A percentile compares a stretch with the other conserved stretches of the same genome.
phyloP scores from a whole-genome alignment of 2,888 invertebrate genomes.

The Yponomeuta cagnagella region DNA sequence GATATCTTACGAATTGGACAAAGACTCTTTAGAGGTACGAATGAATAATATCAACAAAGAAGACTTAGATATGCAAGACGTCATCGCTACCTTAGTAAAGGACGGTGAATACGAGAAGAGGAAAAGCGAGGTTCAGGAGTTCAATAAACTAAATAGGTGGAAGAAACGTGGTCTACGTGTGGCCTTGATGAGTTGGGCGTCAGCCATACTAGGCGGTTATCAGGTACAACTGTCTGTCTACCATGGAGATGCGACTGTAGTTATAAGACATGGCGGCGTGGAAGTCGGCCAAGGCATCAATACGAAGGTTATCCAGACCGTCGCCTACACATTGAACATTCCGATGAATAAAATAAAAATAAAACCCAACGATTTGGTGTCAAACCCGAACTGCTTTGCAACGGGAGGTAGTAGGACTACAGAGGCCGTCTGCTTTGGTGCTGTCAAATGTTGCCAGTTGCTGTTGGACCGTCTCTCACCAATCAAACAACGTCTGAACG shows the following conservation, averaged over 20 bases:
- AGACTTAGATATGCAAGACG: conserved; percentile 47
- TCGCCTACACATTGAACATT: conserved; percentile 80
- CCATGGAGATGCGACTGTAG: conserved; percentile 82
- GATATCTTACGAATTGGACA: conserved; percentile 70
- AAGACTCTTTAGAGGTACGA: conserved; percentile 77
- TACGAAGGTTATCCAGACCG: conserved; percentile 80
- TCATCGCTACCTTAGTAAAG: conserved; percentile 67
- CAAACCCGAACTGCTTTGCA: conserved; percentile 77
- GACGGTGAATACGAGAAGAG: conserved; percentile 63
- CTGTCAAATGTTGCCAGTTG: conserved; percentile 52
- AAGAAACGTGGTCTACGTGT: conserved; percentile 84
- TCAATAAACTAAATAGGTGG: conserved; percentile 83
- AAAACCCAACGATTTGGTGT: conserved; percentile 77
- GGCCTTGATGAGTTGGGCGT: conserved; percentile 81
- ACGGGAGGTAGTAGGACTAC: conserved; percentile 79
- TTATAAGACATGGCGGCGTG: conserved; percentile 81
- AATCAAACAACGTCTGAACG: conserved; percentile 34
- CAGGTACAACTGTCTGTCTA: conserved; percentile 80
- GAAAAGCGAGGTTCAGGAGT: conserved; percentile 58
- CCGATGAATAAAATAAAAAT: conserved; percentile 79
- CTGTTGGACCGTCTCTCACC: conserved; percentile 47
- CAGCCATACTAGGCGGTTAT: conserved; percentile 66
- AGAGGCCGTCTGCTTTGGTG: conserved; percentile 41
- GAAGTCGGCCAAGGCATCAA: conserved; percentile 90
- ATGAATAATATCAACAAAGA: conserved; percentile 62